Conservation (phyloP, 2,113 vertebrate genomes). For the Eubucco bourcierii region DNA sequence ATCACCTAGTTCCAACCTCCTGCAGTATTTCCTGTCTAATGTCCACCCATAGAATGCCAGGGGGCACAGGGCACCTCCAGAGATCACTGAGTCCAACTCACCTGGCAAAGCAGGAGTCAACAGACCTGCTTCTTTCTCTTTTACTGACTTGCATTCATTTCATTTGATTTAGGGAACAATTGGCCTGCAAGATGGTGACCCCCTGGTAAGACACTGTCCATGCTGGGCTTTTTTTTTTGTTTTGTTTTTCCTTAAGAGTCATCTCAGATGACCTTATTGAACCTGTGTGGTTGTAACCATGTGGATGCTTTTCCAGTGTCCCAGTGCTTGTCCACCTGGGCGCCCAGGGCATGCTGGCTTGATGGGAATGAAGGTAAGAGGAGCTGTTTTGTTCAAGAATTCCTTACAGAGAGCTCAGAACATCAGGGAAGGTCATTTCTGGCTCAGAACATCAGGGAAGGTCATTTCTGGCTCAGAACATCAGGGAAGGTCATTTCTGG, state of each 20-base stretch:
- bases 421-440: no score
- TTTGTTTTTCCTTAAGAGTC: neutral
- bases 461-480: no score
- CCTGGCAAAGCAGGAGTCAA: no score
- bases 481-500: neutral
- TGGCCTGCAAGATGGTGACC: constrained; percentile 79
- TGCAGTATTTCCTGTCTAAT: neutral
- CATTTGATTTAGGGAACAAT: constrained; percentile 75
- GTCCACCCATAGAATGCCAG: no score
- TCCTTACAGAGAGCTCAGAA: neutral
- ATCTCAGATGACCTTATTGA: neutral
- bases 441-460: neutral
- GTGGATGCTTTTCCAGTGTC: constrained; percentile 82
- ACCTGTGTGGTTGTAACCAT: neutral
- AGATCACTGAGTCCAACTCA: no score
- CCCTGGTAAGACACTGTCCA: constrained; percentile 73
- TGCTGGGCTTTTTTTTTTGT: neutral
- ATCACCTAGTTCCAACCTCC: no score
- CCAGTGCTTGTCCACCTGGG: constrained; percentile 87
- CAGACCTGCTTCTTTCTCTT: neutral
- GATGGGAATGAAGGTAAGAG: constrained; percentile 94
- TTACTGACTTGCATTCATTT: constrained; percentile 39
- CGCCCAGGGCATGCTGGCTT: constrained; percentile 89
- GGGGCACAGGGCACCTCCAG: no score
- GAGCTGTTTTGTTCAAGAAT: neutral